phyloP scores from a whole-genome alignment of 2,888 invertebrate species.

The Dolomedes plantarius region DNA sequence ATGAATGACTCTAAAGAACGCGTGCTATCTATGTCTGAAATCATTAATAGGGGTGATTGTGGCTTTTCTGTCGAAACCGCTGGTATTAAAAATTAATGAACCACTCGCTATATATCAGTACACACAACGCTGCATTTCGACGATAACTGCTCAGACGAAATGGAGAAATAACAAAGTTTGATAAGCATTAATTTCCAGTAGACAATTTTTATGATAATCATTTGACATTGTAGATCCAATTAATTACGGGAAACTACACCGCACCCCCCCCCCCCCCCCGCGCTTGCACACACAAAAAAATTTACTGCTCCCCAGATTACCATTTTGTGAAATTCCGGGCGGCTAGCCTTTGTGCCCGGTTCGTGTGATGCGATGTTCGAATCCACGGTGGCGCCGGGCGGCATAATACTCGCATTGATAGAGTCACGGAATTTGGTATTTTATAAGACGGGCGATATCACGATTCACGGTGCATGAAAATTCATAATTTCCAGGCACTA shows the following conservation, averaged over 20 bases:
- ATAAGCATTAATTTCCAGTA: background rate
- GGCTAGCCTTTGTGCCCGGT: conserved; percentile 40
- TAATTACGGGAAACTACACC: conserved; percentile 31
- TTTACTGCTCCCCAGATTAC: conserved; percentile 14
- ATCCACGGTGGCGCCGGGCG: conserved; percentile 5
- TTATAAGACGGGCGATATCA: conserved; percentile 32
- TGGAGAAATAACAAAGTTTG: background rate
- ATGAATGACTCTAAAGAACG: too few species aligned
- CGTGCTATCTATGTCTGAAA: too few species aligned
- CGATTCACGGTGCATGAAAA: conserved; percentile 59
- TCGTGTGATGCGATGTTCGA: conserved; percentile 1
- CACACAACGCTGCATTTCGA: too few species aligned
- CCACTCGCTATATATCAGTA: too few species aligned
- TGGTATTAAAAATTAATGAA: too few species aligned
- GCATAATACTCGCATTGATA: conserved; percentile 33
- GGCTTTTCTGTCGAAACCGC: too few species aligned
- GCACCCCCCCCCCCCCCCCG: conserved; percentile 1
- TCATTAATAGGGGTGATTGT: too few species aligned
- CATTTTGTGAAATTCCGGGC: conserved; percentile 45
- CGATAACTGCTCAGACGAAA: background rate
- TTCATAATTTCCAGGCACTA: conserved; percentile 42
- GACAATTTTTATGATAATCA: conserved; percentile 5
- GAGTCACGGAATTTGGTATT: conserved; percentile 49
- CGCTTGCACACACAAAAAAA: too few species aligned
- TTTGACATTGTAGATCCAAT: background rate